Evolutionary conservation across 2,797 vertebrate species (phyloP), one percentile per base, ranked within the genome.

Genomic region (Anolis apletophallus): DNA sequence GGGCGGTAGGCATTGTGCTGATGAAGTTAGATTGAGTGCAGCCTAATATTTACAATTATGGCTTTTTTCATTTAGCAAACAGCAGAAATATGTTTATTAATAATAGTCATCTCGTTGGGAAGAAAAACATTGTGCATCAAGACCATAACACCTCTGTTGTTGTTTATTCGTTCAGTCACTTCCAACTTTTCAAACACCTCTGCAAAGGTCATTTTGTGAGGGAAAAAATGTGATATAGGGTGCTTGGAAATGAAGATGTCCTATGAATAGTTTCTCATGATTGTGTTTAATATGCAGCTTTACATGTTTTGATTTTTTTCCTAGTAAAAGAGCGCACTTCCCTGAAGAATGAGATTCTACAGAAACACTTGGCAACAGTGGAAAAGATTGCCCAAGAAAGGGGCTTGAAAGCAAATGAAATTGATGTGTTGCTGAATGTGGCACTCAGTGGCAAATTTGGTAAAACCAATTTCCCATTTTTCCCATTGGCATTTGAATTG

Each of bases 401-500:
- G 86, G 98, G 99, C 13, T 96, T 99, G 80, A 90, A 96, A 11
- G 96, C 98, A 17, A 96, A 98, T 90, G 96, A 84, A 67, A 94
- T 99, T 85, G 95, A 96, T 46, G 5, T 96, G 4, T 96, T 99
- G 93, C 95, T 99, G 88, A 97, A 97, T 2, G 96, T 97, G 91
- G 97, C 94, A 40, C 97, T 99, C 91, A 98, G 97, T 94, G 97
- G 97, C 61, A 97, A 95, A 84, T 97, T 98, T 92, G 98, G 99
- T 99, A 97, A 95, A 94, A 72, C 8, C 29, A 85, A 79, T 9
- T 59, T 71, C 32, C 52, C 0, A 0, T 80, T 29, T 29, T 10
- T 16, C 13, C 23, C 81, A 13, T 81, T 4, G 57, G 61, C 68
- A 59, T 23, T 50, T 83, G 1, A 52, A 23, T 23, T 83, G 7